Base-by-base conservation (phyloP, 2,797 vertebrate genomes). In the Cynodonichthys magdalenae region DNA sequence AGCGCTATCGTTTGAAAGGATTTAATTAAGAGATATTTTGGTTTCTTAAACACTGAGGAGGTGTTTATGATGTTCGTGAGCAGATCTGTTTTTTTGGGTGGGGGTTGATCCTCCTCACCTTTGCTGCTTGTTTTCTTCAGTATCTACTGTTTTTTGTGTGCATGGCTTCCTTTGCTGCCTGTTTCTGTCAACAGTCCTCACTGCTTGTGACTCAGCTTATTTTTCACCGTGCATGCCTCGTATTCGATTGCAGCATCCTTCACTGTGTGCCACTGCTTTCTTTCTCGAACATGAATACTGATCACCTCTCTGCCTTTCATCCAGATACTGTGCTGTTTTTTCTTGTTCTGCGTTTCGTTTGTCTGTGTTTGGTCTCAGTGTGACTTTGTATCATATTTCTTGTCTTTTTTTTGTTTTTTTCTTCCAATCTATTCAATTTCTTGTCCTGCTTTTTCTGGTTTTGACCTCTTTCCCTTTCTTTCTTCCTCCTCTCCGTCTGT, bases 361-460 rank as follows among this genome's bases (percentile, higher is more conserved):
- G 62, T 73, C 62, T 63, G 69, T 81, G 66, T 74, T 46, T 69
- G 36, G 47, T 71, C 57, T 75, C 63, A 69, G 60, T 83, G 75
- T 87, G 82, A 86, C 75, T 72, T 80, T 83, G 60, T 87, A 50
- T 69, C 42, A 9, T 81, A 59, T 85, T 60, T 77, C 24, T 71
- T 59, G 67, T 59, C 27, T 18, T 42, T 59, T 29, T 52, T 42
- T 61, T 34, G 63, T 28, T 42, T 28, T 47, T 47, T 48, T 20
- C 45, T 28, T 46, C n/a, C 28, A 47, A 46, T 58, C 8, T 29
- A 48, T 10, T 49, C 6, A 27, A 28, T 15, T 59, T 47, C 3
- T 48, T 44, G 3, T 54, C 48, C 36, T 42, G 15, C 20, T 9
- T 49, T 52, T 59, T 41, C n/a, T 31, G n/a, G 4, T 41, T 64